Conservation (phyloP, 2,888 invertebrate species). For the Troides aeacus region DNA sequence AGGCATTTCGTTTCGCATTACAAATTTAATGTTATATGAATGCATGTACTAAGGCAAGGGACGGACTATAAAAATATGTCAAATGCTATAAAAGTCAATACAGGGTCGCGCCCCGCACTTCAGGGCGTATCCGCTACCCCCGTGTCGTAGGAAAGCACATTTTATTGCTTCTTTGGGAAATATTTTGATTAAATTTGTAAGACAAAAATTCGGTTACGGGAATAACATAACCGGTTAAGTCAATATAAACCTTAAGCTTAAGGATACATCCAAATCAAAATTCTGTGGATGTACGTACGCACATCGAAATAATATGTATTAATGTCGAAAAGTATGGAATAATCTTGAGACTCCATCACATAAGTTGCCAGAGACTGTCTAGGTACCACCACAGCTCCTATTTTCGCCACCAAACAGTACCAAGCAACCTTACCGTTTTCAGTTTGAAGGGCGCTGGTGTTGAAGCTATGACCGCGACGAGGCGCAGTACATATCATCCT, state of each 20-base stretch:
- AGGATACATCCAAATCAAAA: too few relatives aligned
- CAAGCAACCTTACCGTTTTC: too few relatives aligned
- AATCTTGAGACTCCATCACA: too few relatives aligned
- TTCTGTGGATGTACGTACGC: too few relatives aligned
- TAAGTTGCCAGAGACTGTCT: too few relatives aligned
- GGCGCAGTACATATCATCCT: too few relatives aligned
- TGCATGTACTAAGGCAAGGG: constrained; percentile 5
- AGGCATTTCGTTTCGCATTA: neutral
- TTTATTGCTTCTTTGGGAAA: constrained; percentile 21
- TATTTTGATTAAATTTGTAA: constrained; percentile 18
- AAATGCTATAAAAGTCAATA: constrained; percentile 25
- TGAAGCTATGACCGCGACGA: too few relatives aligned
- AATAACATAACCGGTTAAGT: neutral
- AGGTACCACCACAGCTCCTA: too few relatives aligned
- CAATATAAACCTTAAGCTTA: neutral
- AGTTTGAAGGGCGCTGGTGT: too few relatives aligned
- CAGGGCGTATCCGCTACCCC: constrained; percentile 4
- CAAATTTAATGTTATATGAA: neutral
- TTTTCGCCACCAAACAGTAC: too few relatives aligned
- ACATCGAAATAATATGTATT: too few relatives aligned
- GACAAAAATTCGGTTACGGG: neutral
- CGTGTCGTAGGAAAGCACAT: constrained; percentile 12
- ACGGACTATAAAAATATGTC: constrained; percentile 22
- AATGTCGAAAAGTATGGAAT: too few relatives aligned
- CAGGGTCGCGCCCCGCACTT: constrained; percentile 11